A percentile compares a stretch with the other conserved stretches of the same genome.
phyloP scores from a whole-genome alignment of 1,140 invertebrate genomes.

The Bactericera cockerelli region DNA sequence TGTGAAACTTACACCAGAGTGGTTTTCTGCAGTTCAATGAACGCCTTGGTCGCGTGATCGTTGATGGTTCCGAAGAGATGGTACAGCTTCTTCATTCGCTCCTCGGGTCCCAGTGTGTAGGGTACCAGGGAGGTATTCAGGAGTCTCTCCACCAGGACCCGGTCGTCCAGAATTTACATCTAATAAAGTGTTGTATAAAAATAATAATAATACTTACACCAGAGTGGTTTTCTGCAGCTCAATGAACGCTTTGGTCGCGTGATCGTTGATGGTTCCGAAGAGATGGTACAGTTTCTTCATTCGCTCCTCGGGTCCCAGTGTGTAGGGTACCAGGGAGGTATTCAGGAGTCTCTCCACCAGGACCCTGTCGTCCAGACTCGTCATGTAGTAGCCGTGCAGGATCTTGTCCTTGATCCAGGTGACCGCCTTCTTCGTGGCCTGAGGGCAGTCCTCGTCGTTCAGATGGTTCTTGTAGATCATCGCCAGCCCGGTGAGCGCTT shows the following conservation, averaged over 20 bases:
- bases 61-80: too few species aligned
- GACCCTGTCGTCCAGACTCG: slow-evolving; percentile 56
- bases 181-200: too few species aligned
- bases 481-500: slow-evolving; percentile 82
- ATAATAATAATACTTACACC: slow-evolving; percentile 41
- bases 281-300: slow-evolving; percentile 92
- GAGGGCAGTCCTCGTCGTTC: slow-evolving; percentile 63
- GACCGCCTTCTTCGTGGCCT: slow-evolving; percentile 73
- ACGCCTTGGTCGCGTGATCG: slow-evolving; percentile 89
- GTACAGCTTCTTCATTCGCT: too few species aligned
- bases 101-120: too few species aligned
- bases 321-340: slow-evolving; percentile 88
- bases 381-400: slow-evolving; percentile 80
- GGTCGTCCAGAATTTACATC: too few species aligned
- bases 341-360: slow-evolving; percentile 89
- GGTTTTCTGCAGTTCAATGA: slow-evolving; percentile 86
- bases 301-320: slow-evolving; percentile 62
- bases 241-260: slow-evolving; percentile 89
- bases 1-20: slow-evolving; percentile 49
- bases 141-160: too few species aligned
- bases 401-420: slow-evolving; percentile 98
- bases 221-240: slow-evolving; percentile 88
- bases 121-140: too few species aligned
- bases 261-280: slow-evolving; percentile 81
- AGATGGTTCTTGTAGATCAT: slow-evolving; percentile 87